Evolutionary conservation across 2,113 vertebrate genomes (phyloP), one percentile per base, ranked within the genome.

Genomic region (Rhadina sibilatrix): DNA sequence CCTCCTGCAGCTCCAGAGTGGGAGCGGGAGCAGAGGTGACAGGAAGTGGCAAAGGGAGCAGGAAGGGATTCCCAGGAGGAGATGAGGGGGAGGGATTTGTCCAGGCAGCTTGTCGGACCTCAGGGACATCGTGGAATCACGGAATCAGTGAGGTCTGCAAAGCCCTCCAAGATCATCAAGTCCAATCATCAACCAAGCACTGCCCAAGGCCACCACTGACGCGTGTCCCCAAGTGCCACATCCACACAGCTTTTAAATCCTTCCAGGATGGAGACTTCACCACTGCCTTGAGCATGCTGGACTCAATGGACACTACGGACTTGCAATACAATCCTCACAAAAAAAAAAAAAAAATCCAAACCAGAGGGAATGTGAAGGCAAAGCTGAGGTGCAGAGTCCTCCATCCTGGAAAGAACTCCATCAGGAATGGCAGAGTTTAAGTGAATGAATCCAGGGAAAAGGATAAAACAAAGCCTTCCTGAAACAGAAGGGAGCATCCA

Each of bases 41-140:
- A 59, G 2, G 8, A 76, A 18, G 10, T 42, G 33, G n/a, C n/a
- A 35, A 44, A 56, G 11, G 21, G 11, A 72, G 44, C 30, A 14
- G 57, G 35, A 47, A 47, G 19, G 49, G 14, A 56, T 42, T 15
- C 25, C 35, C 15, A 5, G 60, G n/a, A 79, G 59, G 49, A 46
- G 61, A 6, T 3, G 56, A 69, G 52, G 47, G 8, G 30, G 28
- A 50, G 12, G 22, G 54, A 24, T 1, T 21, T 46, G 10, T 22
- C 44, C 0, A 0, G 25, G 21, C 20, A 11, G 7, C 35, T 18
- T 5, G 10, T 10, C 11, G 79, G 65, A 52, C 33, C 52, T 37
- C 10, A 4, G 56, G 24, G 70, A 24, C 2, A 2, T 40, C 22
- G 19, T 3, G 19, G 68, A 72, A 56, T 35, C 15, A 38, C 0